Base-by-base conservation (phyloP, 1,140 invertebrate species). In the Aphelinus atriplicis region DNA sequence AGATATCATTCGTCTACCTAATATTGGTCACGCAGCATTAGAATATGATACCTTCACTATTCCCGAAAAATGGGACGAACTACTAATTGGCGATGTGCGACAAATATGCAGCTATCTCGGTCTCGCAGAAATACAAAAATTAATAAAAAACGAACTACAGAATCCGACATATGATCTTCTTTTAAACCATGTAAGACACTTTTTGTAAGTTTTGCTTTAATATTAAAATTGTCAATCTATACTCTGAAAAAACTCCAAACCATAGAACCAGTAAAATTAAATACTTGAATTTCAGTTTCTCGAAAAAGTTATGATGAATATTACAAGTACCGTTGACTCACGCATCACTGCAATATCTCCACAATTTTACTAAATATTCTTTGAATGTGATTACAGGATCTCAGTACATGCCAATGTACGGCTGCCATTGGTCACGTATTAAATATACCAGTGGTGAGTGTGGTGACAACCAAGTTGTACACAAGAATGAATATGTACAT, bases 401-500 rank as follows among this genome's bases (percentile, higher is more conserved):
- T 26, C 26, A 26, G 26, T 26, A 26, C 26, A 0, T 26, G 26
- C 47, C 68, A 71, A 45, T 71, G 89, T 78, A 89, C 89, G 66
- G 79, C 88, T 64, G 91, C 90, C 0, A 84, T 92, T 51, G 88
- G 90, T 3, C 86, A 89, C 76, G 84, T 88, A 53, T 89, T 90
- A 67, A 88, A 90, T 43, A 86, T 91, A 3, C 92, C 91, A 0
- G 85, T 90, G 3, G 86, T 92, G 4, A 90, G 90, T 0, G 79
- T 91, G 0, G 88, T 90, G 62, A 90, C 91, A 2, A 88, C 89
- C 51, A 88, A 89, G 2, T 85, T 91, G 1, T 88, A 92, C 71
- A 91, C 91, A 0, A 92, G 91, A 91, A 84, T 90, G 2, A 89
- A 91, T 67, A 89, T 90, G 3, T 87, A 90, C 73, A 85, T 92